phyloP scores from a whole-genome alignment of 2,888 invertebrate species.

The Diarsia rubi region DNA sequence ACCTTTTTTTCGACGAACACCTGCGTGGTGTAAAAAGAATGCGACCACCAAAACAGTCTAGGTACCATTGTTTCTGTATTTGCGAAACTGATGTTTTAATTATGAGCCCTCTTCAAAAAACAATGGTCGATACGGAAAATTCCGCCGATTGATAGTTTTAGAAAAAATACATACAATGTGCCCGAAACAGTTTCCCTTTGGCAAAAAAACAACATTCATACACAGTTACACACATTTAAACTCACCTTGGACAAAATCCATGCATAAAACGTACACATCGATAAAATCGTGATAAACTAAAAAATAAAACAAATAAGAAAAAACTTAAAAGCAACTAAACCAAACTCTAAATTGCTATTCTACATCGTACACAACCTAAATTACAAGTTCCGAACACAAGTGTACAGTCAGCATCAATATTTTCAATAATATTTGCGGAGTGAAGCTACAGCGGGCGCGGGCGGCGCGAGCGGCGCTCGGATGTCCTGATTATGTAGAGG shows the following conservation, averaged over 20 bases:
- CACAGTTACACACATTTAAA: not conserved
- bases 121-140: not conserved
- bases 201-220: not conserved
- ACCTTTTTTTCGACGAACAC: constrained; percentile 7
- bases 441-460: constrained; percentile 81
- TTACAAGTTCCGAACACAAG: constrained; percentile 31
- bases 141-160: not conserved
- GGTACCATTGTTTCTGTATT: constrained; percentile 18
- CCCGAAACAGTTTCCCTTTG: not conserved
- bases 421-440: constrained; percentile 67
- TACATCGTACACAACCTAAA: constrained; percentile 32
- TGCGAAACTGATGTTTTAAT: constrained; percentile 30
- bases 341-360: constrained; percentile 18
- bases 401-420: constrained; percentile 54
- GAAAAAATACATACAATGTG: constrained; percentile 20
- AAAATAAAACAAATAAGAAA: not conserved
- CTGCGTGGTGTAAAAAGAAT: constrained; percentile 1
- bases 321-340: constrained; percentile 6
- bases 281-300: not conserved
- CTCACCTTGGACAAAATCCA: not conserved
- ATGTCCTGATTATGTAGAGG: constrained; percentile 91
- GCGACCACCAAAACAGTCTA: not conserved
- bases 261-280: not conserved
- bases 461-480: constrained; percentile 74
- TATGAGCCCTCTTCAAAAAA: constrained; percentile 1